Evolutionary conservation across 2,797 vertebrate genomes (phyloP).

Genomic region (Rhodeus uyekii): DNA sequence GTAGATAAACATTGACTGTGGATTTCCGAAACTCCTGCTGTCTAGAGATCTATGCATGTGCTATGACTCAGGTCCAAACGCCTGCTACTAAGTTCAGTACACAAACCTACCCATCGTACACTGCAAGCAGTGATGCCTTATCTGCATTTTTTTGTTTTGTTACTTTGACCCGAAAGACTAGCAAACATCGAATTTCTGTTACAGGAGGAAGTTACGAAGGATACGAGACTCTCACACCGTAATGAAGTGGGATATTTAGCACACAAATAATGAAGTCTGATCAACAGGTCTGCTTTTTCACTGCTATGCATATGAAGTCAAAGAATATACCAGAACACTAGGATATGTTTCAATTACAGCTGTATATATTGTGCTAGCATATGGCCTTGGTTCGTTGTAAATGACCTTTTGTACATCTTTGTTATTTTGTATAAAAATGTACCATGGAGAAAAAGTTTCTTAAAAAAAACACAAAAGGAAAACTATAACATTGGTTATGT

Average conservation of each 20-base stretch:
- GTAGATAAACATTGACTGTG: slow-evolving; percentile 77
- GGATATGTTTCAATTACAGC: slow-evolving; percentile 87
- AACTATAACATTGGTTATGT: slow-evolving; percentile 84
- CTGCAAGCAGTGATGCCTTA: slow-evolving; percentile 99
- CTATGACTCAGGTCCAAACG: slow-evolving; percentile 90
- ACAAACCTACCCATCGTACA: slow-evolving; percentile 87
- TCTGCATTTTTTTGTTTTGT: slow-evolving; percentile 83
- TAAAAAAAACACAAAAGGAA: slow-evolving; percentile 74
- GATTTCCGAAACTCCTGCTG: slow-evolving; percentile 82
- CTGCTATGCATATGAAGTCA: slow-evolving; percentile 93
- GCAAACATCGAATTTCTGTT: slow-evolving; percentile 69
- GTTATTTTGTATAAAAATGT: slow-evolving; percentile 97
- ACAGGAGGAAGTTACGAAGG: slow-evolving; percentile 67
- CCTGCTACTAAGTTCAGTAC: slow-evolving; percentile 87
- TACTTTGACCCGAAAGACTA: slow-evolving; percentile 73
- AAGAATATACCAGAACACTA: slow-evolving; percentile 76
- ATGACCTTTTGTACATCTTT: slow-evolving; percentile 99
- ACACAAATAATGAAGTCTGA: slow-evolving; percentile 79
- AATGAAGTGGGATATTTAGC: slow-evolving; percentile 74
- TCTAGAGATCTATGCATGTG: slow-evolving; percentile 90
- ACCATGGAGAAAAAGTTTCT: slow-evolving; percentile 86
- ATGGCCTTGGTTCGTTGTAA: slow-evolving; percentile 99
- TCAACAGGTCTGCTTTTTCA: slow-evolving; percentile 89
- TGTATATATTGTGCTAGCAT: slow-evolving; percentile 97
- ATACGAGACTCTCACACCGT: slow-evolving; percentile 66